These are phyloP conservation scores for Selenia dentaria DNA, from an alignment of 2,888 invertebrate species.

Conservation along the genomic window DNA sequence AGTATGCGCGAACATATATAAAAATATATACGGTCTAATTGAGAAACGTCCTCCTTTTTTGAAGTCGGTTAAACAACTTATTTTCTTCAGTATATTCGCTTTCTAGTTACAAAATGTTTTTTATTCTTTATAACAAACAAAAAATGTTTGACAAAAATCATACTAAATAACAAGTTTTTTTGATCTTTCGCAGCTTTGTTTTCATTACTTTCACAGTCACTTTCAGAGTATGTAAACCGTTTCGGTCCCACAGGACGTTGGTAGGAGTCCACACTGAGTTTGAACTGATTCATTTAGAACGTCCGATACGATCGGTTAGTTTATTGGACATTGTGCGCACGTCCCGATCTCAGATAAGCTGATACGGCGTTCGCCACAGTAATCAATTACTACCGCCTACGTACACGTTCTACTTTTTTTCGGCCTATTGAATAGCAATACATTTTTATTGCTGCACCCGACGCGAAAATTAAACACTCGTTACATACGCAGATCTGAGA, in stretches of 20 bases:
- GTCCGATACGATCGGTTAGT: constrained; percentile 74
- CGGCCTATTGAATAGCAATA: constrained; percentile 55
- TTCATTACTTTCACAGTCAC: too few species aligned
- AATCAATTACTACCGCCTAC: constrained; percentile 71
- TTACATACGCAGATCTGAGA: constrained; percentile 57
- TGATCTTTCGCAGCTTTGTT: too few species aligned
- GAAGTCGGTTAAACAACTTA: too few species aligned
- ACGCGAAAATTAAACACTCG: constrained; percentile 72
- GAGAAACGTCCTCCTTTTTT: too few species aligned
- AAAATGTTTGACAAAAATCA: too few species aligned
- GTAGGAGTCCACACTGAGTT: constrained; percentile 18
- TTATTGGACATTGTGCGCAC: constrained; percentile 80
- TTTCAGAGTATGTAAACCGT: too few species aligned
- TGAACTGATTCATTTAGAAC: constrained; percentile 77
- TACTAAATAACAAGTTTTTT: too few species aligned
- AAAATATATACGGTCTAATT: too few species aligned
- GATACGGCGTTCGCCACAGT: constrained; percentile 66
- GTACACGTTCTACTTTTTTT: constrained; percentile 40
- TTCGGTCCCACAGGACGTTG: constrained; percentile 1
- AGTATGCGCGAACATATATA: too few species aligned
- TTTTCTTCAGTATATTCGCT: too few species aligned
- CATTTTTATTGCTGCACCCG: constrained; percentile 67
- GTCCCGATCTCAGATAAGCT: constrained; percentile 67
- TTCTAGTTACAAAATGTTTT: too few species aligned
- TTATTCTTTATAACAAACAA: too few species aligned